These are phyloP conservation scores for Dicerorhinus sumatrensis DNA, from an alignment of 2,113 vertebrate genomes.

Conservation along the genomic window DNA sequence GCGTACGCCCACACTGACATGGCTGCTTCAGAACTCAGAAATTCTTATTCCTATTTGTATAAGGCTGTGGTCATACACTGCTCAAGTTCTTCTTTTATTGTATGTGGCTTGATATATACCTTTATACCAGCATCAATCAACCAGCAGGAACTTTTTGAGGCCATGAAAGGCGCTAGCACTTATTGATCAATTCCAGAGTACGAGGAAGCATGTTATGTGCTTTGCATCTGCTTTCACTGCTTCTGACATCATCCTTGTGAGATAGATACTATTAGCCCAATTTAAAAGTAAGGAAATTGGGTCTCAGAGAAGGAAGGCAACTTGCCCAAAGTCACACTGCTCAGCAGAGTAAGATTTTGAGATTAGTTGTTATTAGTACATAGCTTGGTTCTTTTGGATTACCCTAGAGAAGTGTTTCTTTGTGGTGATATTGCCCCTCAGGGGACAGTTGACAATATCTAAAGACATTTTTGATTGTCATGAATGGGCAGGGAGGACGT, in stretches of 20 bases:
- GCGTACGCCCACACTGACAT: not conserved
- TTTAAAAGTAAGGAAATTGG: constrained; percentile 27
- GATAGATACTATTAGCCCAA: not conserved
- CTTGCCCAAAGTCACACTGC: not conserved
- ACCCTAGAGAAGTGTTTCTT: not conserved
- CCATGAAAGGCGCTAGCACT: not conserved
- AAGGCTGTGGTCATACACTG: not conserved
- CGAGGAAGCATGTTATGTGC: not conserved
- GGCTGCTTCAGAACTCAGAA: not conserved
- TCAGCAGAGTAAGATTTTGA: not conserved
- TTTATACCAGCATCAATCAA: not conserved
- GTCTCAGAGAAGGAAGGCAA: not conserved
- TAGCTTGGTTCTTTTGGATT: not conserved
- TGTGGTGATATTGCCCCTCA: not conserved
- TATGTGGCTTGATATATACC: not conserved
- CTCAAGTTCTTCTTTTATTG: not conserved
- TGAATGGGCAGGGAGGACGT: not conserved
- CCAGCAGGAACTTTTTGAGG: not conserved
- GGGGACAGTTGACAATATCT: not conserved
- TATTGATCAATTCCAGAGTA: not conserved
- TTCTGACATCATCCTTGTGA: not conserved
- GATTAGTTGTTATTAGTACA: not conserved
- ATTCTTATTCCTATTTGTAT: not conserved
- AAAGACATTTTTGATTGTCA: not conserved
- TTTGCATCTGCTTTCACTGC: not conserved